Percentiles rank a stretch among this genome's conserved stretches.
Conservation (phyloP, 1,140 invertebrate species). For the Papilio xuthus region DNA sequence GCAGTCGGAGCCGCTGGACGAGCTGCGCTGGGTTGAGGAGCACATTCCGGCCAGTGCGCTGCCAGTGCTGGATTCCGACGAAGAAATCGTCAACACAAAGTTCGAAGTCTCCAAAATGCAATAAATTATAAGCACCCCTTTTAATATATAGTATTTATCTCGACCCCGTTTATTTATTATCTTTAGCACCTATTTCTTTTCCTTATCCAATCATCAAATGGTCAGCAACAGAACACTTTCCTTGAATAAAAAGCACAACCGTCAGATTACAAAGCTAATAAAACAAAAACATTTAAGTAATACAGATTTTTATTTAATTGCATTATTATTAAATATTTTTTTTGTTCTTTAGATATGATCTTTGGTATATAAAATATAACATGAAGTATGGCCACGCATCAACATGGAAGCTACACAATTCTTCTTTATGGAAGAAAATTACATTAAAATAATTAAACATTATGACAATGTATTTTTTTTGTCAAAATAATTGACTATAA, state of each 20-base stretch:
- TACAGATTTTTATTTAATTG: conserved; percentile 38
- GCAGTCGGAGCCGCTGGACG: conserved; percentile 82
- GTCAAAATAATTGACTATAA: background rate
- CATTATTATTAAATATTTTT: conserved; percentile 56
- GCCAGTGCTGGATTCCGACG: conserved; percentile 93
- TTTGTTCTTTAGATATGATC: conserved; percentile 67
- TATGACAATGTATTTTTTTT: conserved; percentile 15
- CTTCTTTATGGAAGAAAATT: background rate
- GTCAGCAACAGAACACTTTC: background rate
- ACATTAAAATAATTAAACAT: background rate
- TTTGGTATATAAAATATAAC: conserved; percentile 72
- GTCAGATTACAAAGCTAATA: conserved; percentile 1
- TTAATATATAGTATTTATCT: conserved; percentile 34
- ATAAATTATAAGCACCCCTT: conserved; percentile 71
- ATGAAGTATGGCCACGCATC: conserved; percentile 63
- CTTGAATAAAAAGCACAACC: too few species aligned
- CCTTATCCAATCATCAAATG: background rate
- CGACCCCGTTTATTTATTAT: background rate
- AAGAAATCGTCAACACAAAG: conserved; percentile 93
- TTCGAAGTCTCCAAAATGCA: conserved; percentile 97
- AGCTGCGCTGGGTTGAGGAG: conserved; percentile 95
- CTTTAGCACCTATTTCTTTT: background rate
- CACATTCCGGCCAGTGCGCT: conserved; percentile 92
- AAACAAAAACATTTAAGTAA: conserved; percentile 32
- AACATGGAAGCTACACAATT: conserved; percentile 53